Evolutionary conservation across 30 jellyfish, hydroid and myxozoan genomes (phyloP).

Genomic region (Mastigias papua): DNA sequence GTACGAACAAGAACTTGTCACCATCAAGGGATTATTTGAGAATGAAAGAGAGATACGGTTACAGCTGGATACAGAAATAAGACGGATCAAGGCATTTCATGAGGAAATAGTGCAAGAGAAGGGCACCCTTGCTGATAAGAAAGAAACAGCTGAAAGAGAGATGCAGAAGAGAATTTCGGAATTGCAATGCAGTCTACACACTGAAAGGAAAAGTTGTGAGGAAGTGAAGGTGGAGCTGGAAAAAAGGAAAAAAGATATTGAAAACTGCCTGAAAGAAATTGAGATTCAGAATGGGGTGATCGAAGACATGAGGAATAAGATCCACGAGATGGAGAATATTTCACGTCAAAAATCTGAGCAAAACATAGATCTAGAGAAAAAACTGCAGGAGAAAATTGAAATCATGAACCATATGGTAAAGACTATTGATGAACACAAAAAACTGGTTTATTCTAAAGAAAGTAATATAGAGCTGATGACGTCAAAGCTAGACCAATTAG

Average conservation of each 20-base stretch:
- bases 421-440: background rate
- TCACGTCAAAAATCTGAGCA: background rate
- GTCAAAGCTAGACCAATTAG: background rate
- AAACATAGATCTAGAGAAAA: conserved; percentile 1
- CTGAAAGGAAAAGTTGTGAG: conserved; percentile 1
- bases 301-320: background rate
- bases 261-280: background rate
- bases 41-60: conserved; percentile 3
- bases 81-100: background rate
- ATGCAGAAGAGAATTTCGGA: background rate
- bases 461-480: background rate
- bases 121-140: background rate
- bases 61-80: conserved; percentile 1
- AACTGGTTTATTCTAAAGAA: background rate
- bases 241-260: background rate
- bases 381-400: background rate
- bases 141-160: background rate
- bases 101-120: conserved; percentile 9
- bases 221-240: conserved; percentile 4
- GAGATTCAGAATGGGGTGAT: background rate
- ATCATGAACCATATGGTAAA: background rate
- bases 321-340: background rate
- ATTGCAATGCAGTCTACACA: background rate
- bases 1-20: conserved; percentile 11
- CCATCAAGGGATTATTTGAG: conserved; percentile 1